Evolutionary conservation across 2,797 vertebrate species (phyloP).

Genomic region (Takifugu rubripes): DNA sequence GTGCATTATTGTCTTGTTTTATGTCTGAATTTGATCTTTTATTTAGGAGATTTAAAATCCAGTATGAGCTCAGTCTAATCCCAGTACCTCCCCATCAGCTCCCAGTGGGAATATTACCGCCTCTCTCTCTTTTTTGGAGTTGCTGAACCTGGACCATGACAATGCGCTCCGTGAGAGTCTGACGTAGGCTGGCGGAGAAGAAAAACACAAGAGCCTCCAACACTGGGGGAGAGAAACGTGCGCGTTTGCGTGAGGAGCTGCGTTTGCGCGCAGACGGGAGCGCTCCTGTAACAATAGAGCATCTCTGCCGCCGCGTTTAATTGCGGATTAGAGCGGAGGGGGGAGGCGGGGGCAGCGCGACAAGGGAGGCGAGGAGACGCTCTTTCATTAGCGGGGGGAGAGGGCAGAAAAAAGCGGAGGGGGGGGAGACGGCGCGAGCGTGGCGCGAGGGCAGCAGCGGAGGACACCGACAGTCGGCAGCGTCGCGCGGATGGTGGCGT

Average conservation of each 20-base stretch:
- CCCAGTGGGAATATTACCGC: conserved; percentile 40
- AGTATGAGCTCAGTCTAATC: conserved; percentile 30
- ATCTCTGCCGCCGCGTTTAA: conserved; percentile 69
- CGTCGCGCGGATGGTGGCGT: conserved; percentile 75
- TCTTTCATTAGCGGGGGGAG: conserved; percentile 57
- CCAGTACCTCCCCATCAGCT: conserved; percentile 1
- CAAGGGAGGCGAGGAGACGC: conserved; percentile 58
- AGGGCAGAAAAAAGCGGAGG: conserved; percentile 28
- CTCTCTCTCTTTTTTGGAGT: conserved; percentile 1
- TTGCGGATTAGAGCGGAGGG: conserved; percentile 69
- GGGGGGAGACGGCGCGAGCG: conserved; percentile 47
- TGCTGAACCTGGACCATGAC: conserved; percentile 59
- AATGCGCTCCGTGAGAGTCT: conserved; percentile 62
- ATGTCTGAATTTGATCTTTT: too few species aligned
- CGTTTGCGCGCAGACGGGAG: conserved; percentile 16
- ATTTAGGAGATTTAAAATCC: conserved; percentile 25
- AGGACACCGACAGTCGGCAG: conserved; percentile 61
- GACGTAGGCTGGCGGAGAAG: conserved; percentile 69
- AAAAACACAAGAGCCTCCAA: conserved; percentile 58
- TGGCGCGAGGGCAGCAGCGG: conserved; percentile 49
- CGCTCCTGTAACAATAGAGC: conserved; percentile 69
- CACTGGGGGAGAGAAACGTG: conserved; percentile 24
- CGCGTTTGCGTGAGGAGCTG: conserved; percentile 16
- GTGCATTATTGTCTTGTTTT: too few species aligned
- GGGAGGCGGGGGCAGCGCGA: conserved; percentile 48